phyloP scores from a whole-genome alignment of 2,888 invertebrate species.

The Mimachlamys varia region DNA sequence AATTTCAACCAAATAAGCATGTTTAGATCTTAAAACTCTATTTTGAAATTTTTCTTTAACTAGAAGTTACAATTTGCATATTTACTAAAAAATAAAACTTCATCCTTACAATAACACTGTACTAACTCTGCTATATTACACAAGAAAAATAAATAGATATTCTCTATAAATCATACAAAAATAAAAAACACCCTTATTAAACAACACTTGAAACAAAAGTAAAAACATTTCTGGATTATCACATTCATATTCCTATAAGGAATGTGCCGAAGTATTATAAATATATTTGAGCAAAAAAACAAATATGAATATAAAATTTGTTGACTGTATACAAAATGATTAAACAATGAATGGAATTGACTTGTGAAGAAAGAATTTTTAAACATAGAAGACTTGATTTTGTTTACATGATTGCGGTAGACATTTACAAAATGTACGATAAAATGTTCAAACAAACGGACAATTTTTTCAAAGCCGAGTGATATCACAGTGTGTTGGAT shows the following conservation, averaged over 20 bases:
- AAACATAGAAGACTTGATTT: neutral
- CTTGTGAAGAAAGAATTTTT: neutral
- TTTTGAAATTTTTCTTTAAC: neutral
- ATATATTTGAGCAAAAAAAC: conserved; percentile 2
- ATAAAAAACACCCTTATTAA: neutral
- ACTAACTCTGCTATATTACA: neutral
- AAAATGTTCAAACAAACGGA: neutral
- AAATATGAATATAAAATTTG: neutral
- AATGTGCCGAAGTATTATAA: neutral
- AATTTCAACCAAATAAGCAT: no score
- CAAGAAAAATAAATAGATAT: neutral
- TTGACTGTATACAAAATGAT: neutral
- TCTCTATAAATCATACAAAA: neutral
- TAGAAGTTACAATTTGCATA: neutral
- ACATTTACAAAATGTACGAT: conserved; percentile 12
- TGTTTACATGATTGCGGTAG: conserved; percentile 30
- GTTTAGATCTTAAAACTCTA: no score
- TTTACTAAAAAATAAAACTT: neutral
- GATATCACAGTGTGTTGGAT: neutral
- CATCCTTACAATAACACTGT: neutral
- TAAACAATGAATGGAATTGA: neutral
- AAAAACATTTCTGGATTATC: neutral
- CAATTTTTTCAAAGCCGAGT: neutral
- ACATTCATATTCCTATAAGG: neutral
- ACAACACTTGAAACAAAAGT: neutral